These are phyloP conservation scores for Gulo gulo DNA, from an alignment of 2,113 vertebrate genomes.

Conservation along the genomic window DNA sequence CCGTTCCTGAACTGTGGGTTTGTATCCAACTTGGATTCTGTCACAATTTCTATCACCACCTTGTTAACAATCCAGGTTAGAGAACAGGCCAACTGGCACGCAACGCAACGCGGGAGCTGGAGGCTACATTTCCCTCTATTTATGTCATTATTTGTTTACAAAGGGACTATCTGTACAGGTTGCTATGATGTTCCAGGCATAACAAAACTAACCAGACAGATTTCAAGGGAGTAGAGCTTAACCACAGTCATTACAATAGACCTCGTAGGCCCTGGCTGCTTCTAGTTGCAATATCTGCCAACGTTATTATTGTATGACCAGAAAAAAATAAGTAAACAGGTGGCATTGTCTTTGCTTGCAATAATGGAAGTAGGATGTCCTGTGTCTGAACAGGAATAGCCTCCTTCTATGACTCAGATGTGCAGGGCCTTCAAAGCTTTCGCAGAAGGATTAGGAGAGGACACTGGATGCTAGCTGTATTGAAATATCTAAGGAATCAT, in stretches of 20 bases:
- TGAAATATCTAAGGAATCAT: background rate
- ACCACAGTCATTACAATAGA: background rate
- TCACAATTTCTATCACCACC: background rate
- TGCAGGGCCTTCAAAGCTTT: background rate
- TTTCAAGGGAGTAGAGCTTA: background rate
- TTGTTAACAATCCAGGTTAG: background rate
- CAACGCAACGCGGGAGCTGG: background rate
- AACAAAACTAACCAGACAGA: background rate
- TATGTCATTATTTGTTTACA: background rate
- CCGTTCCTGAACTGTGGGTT: background rate
- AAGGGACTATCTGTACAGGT: background rate
- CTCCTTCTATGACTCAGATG: background rate
- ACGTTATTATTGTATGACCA: background rate
- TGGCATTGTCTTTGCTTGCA: background rate
- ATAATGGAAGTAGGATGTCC: background rate
- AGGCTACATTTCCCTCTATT: background rate
- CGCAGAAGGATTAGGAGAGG: background rate
- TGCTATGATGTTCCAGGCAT: background rate
- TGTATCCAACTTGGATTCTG: background rate
- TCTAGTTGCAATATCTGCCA: background rate
- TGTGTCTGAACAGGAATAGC: background rate
- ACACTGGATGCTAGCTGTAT: background rate
- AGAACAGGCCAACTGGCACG: rapidly evolving
- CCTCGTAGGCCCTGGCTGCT: background rate
- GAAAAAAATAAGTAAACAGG: background rate